Evolutionary conservation across 2,888 invertebrate genomes (phyloP).

Genomic region (Celastrina argiolus): DNA sequence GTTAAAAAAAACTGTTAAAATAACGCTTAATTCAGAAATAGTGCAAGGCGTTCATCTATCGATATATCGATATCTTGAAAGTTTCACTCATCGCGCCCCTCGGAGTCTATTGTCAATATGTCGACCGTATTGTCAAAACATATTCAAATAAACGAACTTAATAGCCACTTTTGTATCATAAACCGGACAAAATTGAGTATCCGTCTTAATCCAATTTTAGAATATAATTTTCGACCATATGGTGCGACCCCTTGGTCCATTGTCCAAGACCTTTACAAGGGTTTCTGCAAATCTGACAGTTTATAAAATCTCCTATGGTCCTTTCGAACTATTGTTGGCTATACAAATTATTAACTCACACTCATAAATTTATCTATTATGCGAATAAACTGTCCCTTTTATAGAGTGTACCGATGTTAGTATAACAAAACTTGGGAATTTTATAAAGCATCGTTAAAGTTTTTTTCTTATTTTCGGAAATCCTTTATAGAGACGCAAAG

Average conservation of each 20-base stretch:
- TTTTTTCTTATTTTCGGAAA: not conserved
- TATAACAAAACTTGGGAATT: conserved; percentile 37
- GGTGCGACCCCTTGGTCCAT: conserved; percentile 52
- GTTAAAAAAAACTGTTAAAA: not conserved
- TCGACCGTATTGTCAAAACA: conserved; percentile 51
- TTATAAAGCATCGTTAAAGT: not conserved
- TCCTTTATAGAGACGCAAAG: not conserved
- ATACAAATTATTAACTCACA: conserved; percentile 45
- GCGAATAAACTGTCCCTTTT: conserved; percentile 39
- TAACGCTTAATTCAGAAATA: not conserved
- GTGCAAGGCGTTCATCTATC: not conserved
- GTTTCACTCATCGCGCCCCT: conserved; percentile 19
- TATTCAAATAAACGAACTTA: conserved; percentile 47
- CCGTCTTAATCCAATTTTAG: conserved; percentile 67
- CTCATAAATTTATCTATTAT: conserved; percentile 41
- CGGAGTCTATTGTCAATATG: conserved; percentile 27
- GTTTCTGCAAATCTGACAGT: conserved; percentile 55
- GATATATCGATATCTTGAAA: conserved; percentile 1
- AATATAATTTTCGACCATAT: conserved; percentile 61
- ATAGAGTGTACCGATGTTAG: conserved; percentile 4
- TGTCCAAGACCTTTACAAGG: conserved; percentile 55
- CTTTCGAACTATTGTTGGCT: conserved; percentile 43
- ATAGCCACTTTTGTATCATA: conserved; percentile 53
- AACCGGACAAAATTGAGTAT: conserved; percentile 56
- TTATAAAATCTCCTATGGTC: conserved; percentile 50